A percentile compares a stretch with the other conserved stretches of the same genome.
These are phyloP conservation scores for Psittacula cyanocephala DNA, from an alignment of 2,113 vertebrate genomes.

Conservation along the genomic window DNA sequence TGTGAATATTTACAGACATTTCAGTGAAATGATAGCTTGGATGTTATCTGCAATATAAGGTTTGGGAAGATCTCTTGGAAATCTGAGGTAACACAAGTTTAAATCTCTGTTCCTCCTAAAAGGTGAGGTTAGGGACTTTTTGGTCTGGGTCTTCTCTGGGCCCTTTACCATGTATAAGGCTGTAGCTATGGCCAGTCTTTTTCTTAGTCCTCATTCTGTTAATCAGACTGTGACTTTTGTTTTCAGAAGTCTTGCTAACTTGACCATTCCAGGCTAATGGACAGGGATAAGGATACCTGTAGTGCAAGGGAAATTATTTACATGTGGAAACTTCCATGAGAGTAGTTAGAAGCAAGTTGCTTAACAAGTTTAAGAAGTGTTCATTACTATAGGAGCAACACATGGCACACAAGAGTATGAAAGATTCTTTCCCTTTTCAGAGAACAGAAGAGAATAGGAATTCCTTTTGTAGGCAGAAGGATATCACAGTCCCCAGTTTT, in stretches of 20 bases:
- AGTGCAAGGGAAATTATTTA: neutral
- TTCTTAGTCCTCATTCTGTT: neutral
- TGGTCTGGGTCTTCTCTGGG: neutral
- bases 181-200: neutral
- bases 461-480: neutral
- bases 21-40: neutral
- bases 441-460: neutral
- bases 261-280: neutral
- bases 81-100: neutral
- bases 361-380: neutral
- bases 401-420: neutral
- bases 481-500: neutral
- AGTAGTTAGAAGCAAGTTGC: neutral
- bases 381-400: neutral
- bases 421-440: neutral
- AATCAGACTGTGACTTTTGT: neutral
- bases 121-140: neutral
- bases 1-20: neutral
- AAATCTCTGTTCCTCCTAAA: neutral
- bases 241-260: neutral
- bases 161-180: neutral
- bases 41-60: neutral
- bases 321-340: neutral
- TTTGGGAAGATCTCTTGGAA: neutral
- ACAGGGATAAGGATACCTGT: neutral